Base-by-base conservation (phyloP, 1,140 invertebrate species). In the Hirudo medicinalis region DNA sequence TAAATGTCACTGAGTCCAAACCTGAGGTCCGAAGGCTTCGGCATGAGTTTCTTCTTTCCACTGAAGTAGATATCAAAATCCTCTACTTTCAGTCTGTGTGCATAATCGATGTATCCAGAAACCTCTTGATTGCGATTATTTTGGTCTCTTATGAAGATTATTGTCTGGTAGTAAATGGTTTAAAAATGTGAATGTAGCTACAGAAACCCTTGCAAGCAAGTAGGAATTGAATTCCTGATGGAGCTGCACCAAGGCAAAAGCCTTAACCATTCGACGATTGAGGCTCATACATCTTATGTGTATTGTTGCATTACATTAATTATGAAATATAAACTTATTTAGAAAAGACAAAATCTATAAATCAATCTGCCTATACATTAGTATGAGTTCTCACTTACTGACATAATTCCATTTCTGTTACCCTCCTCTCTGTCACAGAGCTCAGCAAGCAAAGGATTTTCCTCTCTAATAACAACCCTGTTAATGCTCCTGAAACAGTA, bases 21-120 rank as follows among this genome's bases (percentile, higher is more conserved):
- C 54, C 87, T 87, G 19, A 91, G 80, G 81, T 91, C 89, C 57
- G 77, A 85, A 70, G 84, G 83, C 72, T 79, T 81, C 1, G 89
- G 88, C 77, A 83, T 82, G 5, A 91, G 75, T 79, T 82, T 84
- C 75, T 85, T 86, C 72, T 84, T 86, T 11, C 82, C 84, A 74
- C 80, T 80, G 80, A 90, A 91, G 81, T 89, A 89, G 1, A 85
- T 83, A 40, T 81, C 81, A 87, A 88, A 91, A 78, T 90, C 86
- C 78, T 90, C 88, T 13, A 82, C 84, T 66, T 85, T 82, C 19
- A 91, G 81, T 60, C 89, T 84, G 74, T 89, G 85, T 0, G 84
- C 85, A 77, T 86, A 91, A 78, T 91, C 89, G 5, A 91, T 88
- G 75, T 89, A 91, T 5, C 86, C 89, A 20, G 89, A 90, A 57